Evolutionary conservation across 2,888 invertebrate species (phyloP).

Genomic region (Megalurothrips usitatus): DNA sequence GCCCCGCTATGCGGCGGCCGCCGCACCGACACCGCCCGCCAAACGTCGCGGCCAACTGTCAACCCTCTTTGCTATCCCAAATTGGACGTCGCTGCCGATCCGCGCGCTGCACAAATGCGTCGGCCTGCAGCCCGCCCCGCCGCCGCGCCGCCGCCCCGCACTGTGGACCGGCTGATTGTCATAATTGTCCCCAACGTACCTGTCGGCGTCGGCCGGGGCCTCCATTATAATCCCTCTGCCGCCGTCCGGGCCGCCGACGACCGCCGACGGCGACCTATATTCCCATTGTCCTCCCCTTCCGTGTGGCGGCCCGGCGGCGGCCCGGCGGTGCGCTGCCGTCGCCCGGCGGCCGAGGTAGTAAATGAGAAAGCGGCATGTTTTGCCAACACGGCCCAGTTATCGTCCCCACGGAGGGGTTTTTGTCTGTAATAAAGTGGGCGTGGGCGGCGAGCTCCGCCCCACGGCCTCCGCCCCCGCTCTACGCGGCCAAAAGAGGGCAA

Average conservation of each 20-base stretch:
- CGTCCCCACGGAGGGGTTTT: not conserved
- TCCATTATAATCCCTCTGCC: not conserved
- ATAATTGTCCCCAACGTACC: slow-evolving; percentile 10
- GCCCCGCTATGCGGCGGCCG: not conserved
- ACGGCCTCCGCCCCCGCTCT: not conserved
- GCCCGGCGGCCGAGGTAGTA: not conserved
- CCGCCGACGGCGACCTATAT: not conserved
- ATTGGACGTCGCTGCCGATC: too few relatives aligned
- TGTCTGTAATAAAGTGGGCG: not conserved
- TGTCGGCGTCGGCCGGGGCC: not conserved
- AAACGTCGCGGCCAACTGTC: not conserved
- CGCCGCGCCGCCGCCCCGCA: not conserved
- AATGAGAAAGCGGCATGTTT: slow-evolving; percentile 22
- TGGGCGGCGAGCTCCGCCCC: not conserved
- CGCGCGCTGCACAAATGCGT: not conserved
- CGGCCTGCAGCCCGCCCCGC: not conserved
- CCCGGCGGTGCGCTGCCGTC: not conserved
- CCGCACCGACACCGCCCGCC: not conserved
- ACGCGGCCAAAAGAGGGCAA: not conserved
- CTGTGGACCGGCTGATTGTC: not conserved
- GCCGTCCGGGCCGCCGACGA: not conserved
- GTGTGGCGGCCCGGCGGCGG: not conserved
- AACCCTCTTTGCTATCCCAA: not conserved
- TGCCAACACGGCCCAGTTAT: slow-evolving; percentile 8
- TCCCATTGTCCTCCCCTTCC: not conserved